Evolutionary conservation across 2,888 invertebrate genomes (phyloP).

Genomic region (Bhutanitis thaidina): DNA sequence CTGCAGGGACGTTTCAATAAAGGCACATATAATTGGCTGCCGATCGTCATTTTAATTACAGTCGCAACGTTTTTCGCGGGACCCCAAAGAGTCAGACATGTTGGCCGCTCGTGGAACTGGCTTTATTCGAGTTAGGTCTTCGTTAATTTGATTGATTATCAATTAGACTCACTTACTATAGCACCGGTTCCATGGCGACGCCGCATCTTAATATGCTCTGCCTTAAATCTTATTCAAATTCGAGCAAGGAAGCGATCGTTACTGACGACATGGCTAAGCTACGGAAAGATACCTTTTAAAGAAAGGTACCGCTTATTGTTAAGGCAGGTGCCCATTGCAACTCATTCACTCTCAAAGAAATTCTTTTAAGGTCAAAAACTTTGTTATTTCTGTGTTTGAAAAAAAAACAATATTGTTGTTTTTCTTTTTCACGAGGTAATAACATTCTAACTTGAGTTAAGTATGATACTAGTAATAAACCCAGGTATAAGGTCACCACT

Average conservation of each 20-base stretch:
- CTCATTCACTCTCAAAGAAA: no score
- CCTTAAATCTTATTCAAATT: constrained; percentile 6
- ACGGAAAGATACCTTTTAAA: no score
- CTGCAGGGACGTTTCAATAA: constrained; percentile 66
- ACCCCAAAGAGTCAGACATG: constrained; percentile 18
- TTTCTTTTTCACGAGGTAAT: no score
- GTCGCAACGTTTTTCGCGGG: constrained; percentile 39
- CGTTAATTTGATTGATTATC: constrained; percentile 20
- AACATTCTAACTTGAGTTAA: no score
- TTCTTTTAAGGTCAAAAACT: no score
- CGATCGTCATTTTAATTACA: constrained; percentile 64
- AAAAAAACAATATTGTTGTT: no score
- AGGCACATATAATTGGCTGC: constrained; percentile 55
- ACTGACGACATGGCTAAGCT: no score
- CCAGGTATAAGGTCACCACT: no score
- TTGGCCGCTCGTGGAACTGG: constrained; percentile 2
- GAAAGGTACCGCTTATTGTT: no score
- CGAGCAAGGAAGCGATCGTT: neutral
- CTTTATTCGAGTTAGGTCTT: constrained; percentile 12
- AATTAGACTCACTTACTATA: constrained; percentile 17
- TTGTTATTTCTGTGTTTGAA: no score
- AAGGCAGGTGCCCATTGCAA: no score
- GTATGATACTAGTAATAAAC: no score
- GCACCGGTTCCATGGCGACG: neutral
- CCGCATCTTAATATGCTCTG: neutral